Base-by-base conservation (phyloP, 1,140 invertebrate genomes). In the Neoseiulus cucumeris region DNA sequence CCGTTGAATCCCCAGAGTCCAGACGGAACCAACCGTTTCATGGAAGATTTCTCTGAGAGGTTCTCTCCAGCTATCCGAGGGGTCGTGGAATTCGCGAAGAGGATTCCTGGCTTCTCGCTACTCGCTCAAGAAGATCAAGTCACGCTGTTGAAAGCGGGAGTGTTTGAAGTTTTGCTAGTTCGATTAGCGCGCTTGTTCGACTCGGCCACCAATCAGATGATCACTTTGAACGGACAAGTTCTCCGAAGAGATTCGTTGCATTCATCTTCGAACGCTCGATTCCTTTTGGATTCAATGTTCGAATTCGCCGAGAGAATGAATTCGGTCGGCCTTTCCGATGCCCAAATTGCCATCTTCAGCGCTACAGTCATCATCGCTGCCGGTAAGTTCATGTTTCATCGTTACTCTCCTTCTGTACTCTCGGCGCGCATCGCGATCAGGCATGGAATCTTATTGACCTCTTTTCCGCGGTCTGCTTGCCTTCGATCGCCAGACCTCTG, bases 121-220 rank as follows among this genome's bases (percentile, higher is more conserved):
- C 82, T 98, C 64, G 85, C 91, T 22, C 90, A 95, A 77, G 91
- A 95, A 72, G 93, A 98, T 75, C 92, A 96, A 78, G 91, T 98
- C 70, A 93, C 90, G 65, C 79, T 98, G 30, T 81, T 98, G 65
- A 97, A 97, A 78, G 75, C 74, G 66, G 90, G 90, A 22, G 87
- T 94, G 9, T 94, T 94, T 74, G 91, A 94, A 77, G 89, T 92
- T 47, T 78, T 95, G 5, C 84, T 94, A 68, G 89, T 95, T 71
- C 82, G 91, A 64, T 77, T 95, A 65, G 90, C 91, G 68, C 90
- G 89, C 78, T 90, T 94, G 87, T 93, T 92, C 74, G 87, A 92
- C 68, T 70, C 72, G 41, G 71, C 76, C 70, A 87, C 87, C 70
- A 87, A 88, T 76, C 87, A 85, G 74, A 90, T 93, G 82, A 86